phyloP scores from a whole-genome alignment of 2,888 invertebrate genomes.

The Cactoblastis cactorum region DNA sequence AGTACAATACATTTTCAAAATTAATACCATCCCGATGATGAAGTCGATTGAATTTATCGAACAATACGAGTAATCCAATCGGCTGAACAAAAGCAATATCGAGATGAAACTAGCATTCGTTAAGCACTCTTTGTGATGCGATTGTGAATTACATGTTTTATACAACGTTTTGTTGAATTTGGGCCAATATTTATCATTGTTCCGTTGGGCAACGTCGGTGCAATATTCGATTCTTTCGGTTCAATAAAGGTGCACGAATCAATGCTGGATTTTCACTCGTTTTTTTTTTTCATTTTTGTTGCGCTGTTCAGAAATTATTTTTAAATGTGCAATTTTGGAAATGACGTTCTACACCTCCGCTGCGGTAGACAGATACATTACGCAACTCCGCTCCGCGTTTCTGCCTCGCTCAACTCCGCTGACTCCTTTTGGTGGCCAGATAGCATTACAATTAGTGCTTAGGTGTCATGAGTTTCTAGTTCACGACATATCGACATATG shows the following conservation, averaged over 20 bases:
- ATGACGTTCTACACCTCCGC: no score
- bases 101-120: slow-evolving; percentile 63
- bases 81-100: slow-evolving; percentile 69
- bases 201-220: background rate
- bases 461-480: no score
- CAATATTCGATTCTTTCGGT: background rate
- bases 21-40: slow-evolving; percentile 41
- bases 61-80: slow-evolving; percentile 58
- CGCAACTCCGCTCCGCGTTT: no score
- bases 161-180: background rate
- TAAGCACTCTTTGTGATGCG: slow-evolving; percentile 60
- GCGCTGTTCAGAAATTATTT: background rate
- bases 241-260: background rate
- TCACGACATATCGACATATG: no score
- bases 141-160: slow-evolving; percentile 30
- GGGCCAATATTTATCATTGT: slow-evolving; percentile 1
- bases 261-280: background rate
- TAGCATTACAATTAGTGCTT: no score
- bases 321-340: no score
- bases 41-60: slow-evolving; percentile 45
- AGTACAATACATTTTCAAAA: slow-evolving; percentile 29
- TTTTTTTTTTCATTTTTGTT: background rate
- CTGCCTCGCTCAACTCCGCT: no score
- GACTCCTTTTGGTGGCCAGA: no score
- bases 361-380: no score